These are phyloP conservation scores for Mionectes macconnelli DNA, from an alignment of 2,113 vertebrate species.

Conservation along the genomic window DNA sequence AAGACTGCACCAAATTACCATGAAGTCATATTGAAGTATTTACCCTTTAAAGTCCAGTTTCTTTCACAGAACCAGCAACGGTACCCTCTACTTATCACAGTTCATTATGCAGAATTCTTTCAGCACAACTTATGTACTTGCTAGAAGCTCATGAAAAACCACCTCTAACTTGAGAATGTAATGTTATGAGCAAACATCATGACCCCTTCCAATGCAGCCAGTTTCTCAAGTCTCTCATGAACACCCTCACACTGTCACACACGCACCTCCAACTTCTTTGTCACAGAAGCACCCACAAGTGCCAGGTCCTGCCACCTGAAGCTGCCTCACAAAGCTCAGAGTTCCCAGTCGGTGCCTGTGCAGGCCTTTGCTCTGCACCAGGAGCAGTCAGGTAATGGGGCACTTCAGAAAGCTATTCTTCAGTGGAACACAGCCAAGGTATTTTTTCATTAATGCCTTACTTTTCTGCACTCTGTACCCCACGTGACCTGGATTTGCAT, in stretches of 20 bases:
- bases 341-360: neutral
- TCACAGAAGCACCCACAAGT: neutral
- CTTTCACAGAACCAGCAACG: neutral
- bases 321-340: neutral
- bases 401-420: neutral
- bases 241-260: neutral
- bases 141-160: neutral
- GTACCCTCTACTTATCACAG: neutral
- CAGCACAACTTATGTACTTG: neutral
- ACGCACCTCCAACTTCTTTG: neutral
- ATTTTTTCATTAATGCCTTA: neutral
- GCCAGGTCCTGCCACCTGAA: neutral
- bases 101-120: neutral
- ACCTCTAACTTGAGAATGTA: neutral
- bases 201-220: neutral
- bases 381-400: neutral
- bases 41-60: neutral
- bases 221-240: neutral
- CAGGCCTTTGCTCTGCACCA: rapidly evolving
- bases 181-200: neutral
- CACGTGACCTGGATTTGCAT: neutral
- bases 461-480: neutral
- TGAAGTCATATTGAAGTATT: neutral
- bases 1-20: neutral
- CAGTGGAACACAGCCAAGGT: neutral